Base-by-base conservation (phyloP, 2,888 invertebrate genomes). In the Drosophila acutilabella region DNA sequence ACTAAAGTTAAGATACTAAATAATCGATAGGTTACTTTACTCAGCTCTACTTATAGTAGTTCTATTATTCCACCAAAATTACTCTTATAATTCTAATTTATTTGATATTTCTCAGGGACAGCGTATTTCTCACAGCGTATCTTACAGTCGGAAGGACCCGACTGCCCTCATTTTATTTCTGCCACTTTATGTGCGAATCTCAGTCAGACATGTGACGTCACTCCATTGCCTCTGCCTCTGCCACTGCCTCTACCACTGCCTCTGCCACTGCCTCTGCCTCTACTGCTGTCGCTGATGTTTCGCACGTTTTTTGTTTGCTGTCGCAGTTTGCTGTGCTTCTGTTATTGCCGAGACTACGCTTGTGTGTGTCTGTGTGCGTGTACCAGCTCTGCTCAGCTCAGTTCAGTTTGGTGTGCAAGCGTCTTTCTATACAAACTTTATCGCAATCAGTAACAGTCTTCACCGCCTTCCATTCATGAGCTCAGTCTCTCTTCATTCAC, bases 281-380 rank as follows among this genome's bases (percentile, higher is more conserved):
- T n/a, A 13, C 47, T 23, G 47, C 26, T 64, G 64, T 38, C 70
- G 78, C 52, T 56, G 65, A 64, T 69, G 77, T 71, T 78, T 78
- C 75, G 76, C 78, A 76, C 80, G 78, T 62, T 76, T 59, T 65
- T 74, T 65, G 33, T 42, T 44, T 44, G 66, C 72, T 66, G 66
- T 53, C 69, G 57, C 47, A 58, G 65, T 53, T 80, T 85, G 84
- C 84, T 84, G 84, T 58, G 85, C 85, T 65, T 69, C 88, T 86
- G 80, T 84, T 87, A 82, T 59, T 74, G 68, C 74, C 66, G 67
- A 73, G 62, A 74, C 74, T 72, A 64, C 53, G 62, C 64, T 64
- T 64, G 72, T 78, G 76, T 65, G 66, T 70, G 51, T 61, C 59
- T 64, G 41, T 14, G 45, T 38, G 58, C 67, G 48, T 48, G 3